Percentiles rank a stretch among this genome's conserved stretches.
Evolutionary conservation across 2,888 invertebrate genomes (phyloP).

Genomic region (Ecliptopera silaceata): DNA sequence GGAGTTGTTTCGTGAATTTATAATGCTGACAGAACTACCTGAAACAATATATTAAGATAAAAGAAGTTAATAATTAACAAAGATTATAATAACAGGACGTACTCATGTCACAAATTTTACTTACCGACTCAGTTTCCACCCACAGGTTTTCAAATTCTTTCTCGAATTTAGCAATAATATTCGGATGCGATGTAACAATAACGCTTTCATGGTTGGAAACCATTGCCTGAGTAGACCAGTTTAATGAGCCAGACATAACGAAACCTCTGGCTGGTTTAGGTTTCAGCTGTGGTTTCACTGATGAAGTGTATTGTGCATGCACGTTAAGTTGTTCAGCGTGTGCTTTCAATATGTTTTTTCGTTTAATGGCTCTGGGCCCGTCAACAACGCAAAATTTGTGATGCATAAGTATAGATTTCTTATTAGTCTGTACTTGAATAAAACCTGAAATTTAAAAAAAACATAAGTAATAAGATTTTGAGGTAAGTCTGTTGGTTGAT

Average conservation of each 20-base stretch:
- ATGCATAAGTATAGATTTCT: constrained; percentile 87
- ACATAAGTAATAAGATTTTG: too few species aligned
- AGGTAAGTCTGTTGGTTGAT: too few species aligned
- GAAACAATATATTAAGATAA: constrained; percentile 36
- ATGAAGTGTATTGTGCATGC: constrained; percentile 56
- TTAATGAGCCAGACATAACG: constrained; percentile 88
- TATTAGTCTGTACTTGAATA: constrained; percentile 75
- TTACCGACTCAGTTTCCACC: constrained; percentile 76
- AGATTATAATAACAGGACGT: too few species aligned
- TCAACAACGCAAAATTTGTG: constrained; percentile 91
- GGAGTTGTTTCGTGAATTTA: constrained; percentile 9
- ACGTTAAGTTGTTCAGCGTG: constrained; percentile 73
- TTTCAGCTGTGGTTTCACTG: constrained; percentile 48
- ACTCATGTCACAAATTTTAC: too few species aligned
- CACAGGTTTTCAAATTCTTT: constrained; percentile 86
- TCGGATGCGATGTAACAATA: constrained; percentile 83
- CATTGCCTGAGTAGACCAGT: constrained; percentile 89
- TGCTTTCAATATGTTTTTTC: constrained; percentile 64
- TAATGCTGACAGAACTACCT: constrained; percentile 48
- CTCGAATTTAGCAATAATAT: constrained; percentile 80
- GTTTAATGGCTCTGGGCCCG: constrained; percentile 70
- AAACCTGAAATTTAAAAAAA: constrained; percentile 60
- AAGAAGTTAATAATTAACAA: too few species aligned
- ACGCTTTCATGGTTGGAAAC: constrained; percentile 88
- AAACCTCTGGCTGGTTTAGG: constrained; percentile 64